Evolutionary conservation across 2,113 vertebrate species (phyloP).

Genomic region (Prietella phreatophila): DNA sequence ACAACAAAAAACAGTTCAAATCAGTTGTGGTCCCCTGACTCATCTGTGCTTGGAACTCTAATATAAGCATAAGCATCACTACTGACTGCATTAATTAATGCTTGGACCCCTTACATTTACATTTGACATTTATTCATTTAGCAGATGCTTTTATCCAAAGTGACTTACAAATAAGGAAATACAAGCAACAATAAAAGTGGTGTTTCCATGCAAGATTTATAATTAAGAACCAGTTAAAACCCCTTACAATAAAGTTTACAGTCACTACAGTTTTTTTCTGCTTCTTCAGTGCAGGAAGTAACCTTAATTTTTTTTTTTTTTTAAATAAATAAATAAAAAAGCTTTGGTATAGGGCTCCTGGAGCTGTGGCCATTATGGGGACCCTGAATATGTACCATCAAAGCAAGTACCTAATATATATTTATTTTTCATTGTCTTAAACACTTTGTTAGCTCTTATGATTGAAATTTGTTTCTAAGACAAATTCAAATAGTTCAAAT

Average conservation of each 20-base stretch:
- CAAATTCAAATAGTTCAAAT: not conserved
- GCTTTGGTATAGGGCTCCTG: not conserved
- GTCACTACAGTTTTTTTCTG: not conserved
- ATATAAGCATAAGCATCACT: not conserved
- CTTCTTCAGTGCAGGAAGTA: not conserved
- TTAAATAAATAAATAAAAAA: not conserved
- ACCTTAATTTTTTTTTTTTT: too few species aligned
- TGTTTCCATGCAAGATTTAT: too few species aligned
- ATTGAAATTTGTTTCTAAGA: not conserved
- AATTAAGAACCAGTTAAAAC: not conserved
- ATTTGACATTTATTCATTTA: too few species aligned
- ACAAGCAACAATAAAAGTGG: too few species aligned
- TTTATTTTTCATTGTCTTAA: not conserved
- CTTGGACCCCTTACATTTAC: not conserved
- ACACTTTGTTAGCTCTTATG: not conserved
- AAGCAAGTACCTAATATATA: not conserved
- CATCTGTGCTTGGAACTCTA: not conserved
- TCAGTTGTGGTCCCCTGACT: not conserved
- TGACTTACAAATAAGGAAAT: too few species aligned
- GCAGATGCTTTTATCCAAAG: too few species aligned
- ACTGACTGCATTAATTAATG: not conserved
- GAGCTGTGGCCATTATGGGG: not conserved
- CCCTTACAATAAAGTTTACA: not conserved
- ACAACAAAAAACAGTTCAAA: not conserved
- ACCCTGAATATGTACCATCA: not conserved